These are phyloP conservation scores for Cyprinodon brontotheroides DNA, from an alignment of 2,113 vertebrate species.

Conservation along the genomic window DNA sequence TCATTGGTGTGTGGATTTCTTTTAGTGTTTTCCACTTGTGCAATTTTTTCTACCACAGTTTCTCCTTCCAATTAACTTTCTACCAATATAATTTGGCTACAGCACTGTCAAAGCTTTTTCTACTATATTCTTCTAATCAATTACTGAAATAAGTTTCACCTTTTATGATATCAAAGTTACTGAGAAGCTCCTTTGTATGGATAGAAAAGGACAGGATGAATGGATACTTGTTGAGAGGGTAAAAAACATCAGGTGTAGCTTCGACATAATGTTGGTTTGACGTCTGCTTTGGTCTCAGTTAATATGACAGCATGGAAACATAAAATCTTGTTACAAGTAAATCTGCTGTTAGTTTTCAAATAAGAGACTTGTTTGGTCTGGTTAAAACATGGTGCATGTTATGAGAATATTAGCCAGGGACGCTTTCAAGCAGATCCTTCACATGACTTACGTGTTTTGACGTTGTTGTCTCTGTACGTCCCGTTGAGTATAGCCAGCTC, in stretches of 20 bases:
- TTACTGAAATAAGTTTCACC: not conserved
- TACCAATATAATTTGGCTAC: not conserved
- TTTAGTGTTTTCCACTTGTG: not conserved
- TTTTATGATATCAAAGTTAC: not conserved
- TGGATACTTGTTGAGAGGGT: constrained; percentile 28
- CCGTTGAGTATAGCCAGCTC: constrained; percentile 86
- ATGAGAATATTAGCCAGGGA: constrained; percentile 24
- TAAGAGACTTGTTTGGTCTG: constrained; percentile 23
- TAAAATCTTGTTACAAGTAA: constrained; percentile 11
- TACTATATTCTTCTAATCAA: not conserved
- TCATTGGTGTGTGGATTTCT: not conserved
- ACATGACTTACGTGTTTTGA: constrained; percentile 81
- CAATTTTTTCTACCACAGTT: not conserved
- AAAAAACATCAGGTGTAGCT: constrained; percentile 44
- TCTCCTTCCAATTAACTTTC: not conserved
- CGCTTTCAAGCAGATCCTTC: constrained; percentile 12
- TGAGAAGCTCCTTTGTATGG: constrained; percentile 1
- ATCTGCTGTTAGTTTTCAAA: constrained; percentile 20
- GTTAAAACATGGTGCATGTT: constrained; percentile 7
- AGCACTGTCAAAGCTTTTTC: not conserved
- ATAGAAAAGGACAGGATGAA: constrained; percentile 24
- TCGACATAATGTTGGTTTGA: constrained; percentile 46
- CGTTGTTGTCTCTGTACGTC: constrained; percentile 86
- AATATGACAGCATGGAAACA: constrained; percentile 32
- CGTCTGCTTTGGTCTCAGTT: constrained; percentile 34